phyloP scores from a whole-genome alignment of 2,888 invertebrate species.

The Drosophila hamatofila region DNA sequence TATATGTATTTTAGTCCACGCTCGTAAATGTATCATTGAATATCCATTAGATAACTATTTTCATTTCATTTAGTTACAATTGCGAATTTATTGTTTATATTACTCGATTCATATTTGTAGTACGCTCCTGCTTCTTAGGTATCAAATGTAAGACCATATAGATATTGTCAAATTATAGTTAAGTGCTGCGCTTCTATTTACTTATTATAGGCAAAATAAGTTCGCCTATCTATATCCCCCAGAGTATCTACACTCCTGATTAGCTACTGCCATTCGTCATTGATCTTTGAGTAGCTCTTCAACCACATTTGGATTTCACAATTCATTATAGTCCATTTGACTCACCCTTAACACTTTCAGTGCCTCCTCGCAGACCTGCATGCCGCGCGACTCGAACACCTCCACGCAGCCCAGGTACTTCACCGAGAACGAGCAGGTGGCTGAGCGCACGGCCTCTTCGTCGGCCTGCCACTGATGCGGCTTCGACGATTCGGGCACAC shows the following conservation, averaged over 20 bases:
- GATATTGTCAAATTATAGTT: too few relatives aligned
- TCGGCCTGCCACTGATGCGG: constrained; percentile 99
- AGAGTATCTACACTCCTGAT: neutral
- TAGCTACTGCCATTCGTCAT: neutral
- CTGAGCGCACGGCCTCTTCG: constrained; percentile 97
- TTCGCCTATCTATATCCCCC: too few relatives aligned
- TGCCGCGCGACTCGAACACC: constrained; percentile 99
- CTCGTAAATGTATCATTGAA: too few relatives aligned
- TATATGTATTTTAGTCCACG: too few relatives aligned
- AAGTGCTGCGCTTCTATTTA: too few relatives aligned
- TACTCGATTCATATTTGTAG: too few relatives aligned
- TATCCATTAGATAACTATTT: too few relatives aligned
- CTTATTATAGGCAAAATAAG: too few relatives aligned
- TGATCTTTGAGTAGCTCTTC: neutral
- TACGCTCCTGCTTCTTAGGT: too few relatives aligned
- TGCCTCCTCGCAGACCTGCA: constrained; percentile 99
- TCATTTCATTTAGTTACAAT: too few relatives aligned
- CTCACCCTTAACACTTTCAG: constrained; percentile 97
- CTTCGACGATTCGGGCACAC: constrained; percentile 95
- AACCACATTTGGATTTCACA: neutral
- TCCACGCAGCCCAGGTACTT: constrained; percentile 99
- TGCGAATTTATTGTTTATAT: too few relatives aligned
- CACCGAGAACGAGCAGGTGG: constrained; percentile 98
- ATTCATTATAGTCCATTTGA: constrained; percentile 43
- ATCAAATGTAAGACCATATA: too few relatives aligned